These are phyloP conservation scores for Tinamus major DNA, from an alignment of 2,797 vertebrate species.

Conservation along the genomic window DNA sequence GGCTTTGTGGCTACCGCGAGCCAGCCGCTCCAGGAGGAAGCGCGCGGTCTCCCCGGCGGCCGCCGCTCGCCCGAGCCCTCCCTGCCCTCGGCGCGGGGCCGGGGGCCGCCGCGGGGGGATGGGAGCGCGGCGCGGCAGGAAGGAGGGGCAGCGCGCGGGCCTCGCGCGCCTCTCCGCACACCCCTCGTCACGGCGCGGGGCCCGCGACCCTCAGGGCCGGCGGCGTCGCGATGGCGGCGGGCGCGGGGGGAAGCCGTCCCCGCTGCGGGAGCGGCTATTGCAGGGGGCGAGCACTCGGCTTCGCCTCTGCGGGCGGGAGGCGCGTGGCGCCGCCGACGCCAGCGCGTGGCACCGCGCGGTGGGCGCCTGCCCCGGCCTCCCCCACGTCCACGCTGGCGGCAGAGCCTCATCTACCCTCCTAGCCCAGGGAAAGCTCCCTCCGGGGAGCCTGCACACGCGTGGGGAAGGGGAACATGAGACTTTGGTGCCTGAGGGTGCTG, in stretches of 20 bases:
- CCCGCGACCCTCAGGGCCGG: neutral
- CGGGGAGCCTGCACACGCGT: too few species aligned
- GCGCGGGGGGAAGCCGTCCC: too few species aligned
- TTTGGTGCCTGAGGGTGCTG: too few species aligned
- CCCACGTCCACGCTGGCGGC: neutral
- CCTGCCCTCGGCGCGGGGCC: neutral
- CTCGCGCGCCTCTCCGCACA: neutral
- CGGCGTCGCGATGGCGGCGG: too few species aligned
- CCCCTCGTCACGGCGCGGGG: neutral
- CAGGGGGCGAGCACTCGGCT: neutral
- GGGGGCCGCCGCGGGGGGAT: neutral
- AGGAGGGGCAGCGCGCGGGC: neutral
- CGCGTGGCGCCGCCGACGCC: neutral
- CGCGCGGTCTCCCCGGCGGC: neutral
- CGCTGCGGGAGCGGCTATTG: too few species aligned
- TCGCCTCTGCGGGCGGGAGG: neutral
- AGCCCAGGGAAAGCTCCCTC: neutral
- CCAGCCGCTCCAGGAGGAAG: conserved; percentile 40
- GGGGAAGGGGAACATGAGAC: too few species aligned
- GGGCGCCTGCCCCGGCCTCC: neutral
- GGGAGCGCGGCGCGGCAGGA: neutral
- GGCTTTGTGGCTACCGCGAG: conserved; percentile 17
- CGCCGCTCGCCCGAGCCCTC: neutral
- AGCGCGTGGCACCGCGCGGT: too few species aligned
- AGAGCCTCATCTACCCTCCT: fast-evolving